phyloP scores from a whole-genome alignment of 2,888 invertebrate genomes.

The Eilema griseolum region DNA sequence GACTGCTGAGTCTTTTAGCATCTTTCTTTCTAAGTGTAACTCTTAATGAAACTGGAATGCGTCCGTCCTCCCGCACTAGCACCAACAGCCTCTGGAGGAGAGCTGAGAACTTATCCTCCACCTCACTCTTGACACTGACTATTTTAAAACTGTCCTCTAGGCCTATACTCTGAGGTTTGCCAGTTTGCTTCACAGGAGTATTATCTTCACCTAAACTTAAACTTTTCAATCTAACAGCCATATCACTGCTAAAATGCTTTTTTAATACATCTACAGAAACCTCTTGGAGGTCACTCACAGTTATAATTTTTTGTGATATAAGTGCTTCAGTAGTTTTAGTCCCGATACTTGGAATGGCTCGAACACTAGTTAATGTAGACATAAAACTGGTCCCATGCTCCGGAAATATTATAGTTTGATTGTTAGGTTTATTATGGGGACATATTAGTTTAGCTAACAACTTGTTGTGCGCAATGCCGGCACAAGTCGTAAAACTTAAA shows the following conservation, averaged over 20 bases:
- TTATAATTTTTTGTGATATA: slow-evolving; percentile 88
- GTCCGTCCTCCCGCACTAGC: slow-evolving; percentile 92
- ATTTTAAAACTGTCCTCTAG: slow-evolving; percentile 93
- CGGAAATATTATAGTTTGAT: slow-evolving; percentile 93
- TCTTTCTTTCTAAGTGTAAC: slow-evolving; percentile 92
- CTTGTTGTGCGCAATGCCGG: slow-evolving; percentile 95
- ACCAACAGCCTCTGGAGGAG: slow-evolving; percentile 90
- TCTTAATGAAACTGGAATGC: slow-evolving; percentile 91
- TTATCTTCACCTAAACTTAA: slow-evolving; percentile 92
- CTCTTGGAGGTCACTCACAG: slow-evolving; percentile 90
- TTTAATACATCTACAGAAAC: slow-evolving; percentile 86
- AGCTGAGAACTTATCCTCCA: slow-evolving; percentile 90
- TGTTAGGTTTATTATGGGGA: slow-evolving; percentile 92
- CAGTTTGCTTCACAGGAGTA: slow-evolving; percentile 90
- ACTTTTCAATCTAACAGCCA: slow-evolving; percentile 90
- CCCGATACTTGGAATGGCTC: slow-evolving; percentile 92
- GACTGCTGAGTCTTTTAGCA: slow-evolving; percentile 88
- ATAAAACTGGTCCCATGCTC: slow-evolving; percentile 89
- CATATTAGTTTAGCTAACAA: slow-evolving; percentile 93
- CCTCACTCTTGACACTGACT: slow-evolving; percentile 91
- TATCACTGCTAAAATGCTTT: slow-evolving; percentile 89
- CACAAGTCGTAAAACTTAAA: slow-evolving; percentile 92
- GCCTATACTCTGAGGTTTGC: slow-evolving; percentile 93
- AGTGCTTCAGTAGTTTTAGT: slow-evolving; percentile 89
- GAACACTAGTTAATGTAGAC: slow-evolving; percentile 87